Evolutionary conservation across 2,797 vertebrate genomes (phyloP).

Genomic region (Brachyalestes nurse): DNA sequence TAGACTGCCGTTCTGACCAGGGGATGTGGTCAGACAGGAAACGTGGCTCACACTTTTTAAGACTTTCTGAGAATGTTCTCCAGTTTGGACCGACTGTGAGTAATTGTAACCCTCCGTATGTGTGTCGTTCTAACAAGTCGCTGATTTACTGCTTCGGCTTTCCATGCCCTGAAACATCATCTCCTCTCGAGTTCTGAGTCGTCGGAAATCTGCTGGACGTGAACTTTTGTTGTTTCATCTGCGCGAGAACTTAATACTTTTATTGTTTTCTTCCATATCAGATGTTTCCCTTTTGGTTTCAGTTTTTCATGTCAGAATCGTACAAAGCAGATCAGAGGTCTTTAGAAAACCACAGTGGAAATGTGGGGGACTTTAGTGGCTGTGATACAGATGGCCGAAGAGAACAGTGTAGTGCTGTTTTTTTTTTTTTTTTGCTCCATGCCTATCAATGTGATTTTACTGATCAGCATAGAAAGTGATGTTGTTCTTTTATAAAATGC

Average conservation of each 20-base stretch:
- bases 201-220: conserved; percentile 11
- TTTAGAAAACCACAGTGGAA: not conserved
- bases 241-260: conserved; percentile 17
- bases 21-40: conserved; percentile 67
- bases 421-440: not conserved
- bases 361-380: not conserved
- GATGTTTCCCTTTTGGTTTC: conserved; percentile 13
- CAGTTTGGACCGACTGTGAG: conserved; percentile 14
- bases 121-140: conserved; percentile 36
- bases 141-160: conserved; percentile 27
- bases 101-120: conserved; percentile 40
- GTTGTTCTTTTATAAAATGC: not conserved
- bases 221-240: conserved; percentile 15
- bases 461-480: not conserved
- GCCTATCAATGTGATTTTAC: not conserved
- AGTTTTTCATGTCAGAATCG: conserved; percentile 1
- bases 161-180: conserved; percentile 17
- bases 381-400: not conserved
- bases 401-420: not conserved
- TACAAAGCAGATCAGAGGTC: not conserved
- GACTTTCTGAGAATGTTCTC: conserved; percentile 21
- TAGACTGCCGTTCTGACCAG: conserved; percentile 55
- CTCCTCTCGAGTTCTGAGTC: not conserved
- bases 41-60: conserved; percentile 45
- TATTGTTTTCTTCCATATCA: conserved; percentile 4